Base-by-base conservation (phyloP, 2,113 vertebrate genomes). In the Fulmarus glacialis region DNA sequence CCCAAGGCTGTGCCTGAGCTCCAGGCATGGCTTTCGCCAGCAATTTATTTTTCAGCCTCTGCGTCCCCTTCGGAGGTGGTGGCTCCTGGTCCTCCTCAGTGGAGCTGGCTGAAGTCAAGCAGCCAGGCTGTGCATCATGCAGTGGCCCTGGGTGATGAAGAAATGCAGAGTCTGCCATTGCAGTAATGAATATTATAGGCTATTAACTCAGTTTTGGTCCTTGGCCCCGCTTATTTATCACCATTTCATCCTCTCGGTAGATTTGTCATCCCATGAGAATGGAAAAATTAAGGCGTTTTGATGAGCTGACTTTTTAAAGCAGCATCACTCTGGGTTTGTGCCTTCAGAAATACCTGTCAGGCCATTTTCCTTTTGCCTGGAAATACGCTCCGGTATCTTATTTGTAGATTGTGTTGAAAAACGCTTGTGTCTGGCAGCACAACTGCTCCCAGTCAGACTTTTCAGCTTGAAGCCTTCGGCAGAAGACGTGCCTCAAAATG, bases 381-480 rank as follows among this genome's bases (percentile, higher is more conserved):
- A 87, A 84, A 42, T 20, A 6, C 2, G 0, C 67, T 74, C 36
- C 0, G 0, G 6, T 82, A 16, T 70, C 53, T 50, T 66, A 38
- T 79, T 66, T 64, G 40, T 53, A 83, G 74, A 47, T 43, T 73
- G 32, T 47, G 75, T 47, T 71, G 15, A 53, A 64, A 56, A 90
- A 47, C 7, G 4, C 40, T 94, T 30, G 42, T 78, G 93, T 95
- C 95, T 95, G 77, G 94, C 94, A 58, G 88, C 34, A 27, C 63
- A 74, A 63, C 29, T 95, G 94, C 80, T 87, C 68, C 91, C 67
- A 83, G 86, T 62, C 94, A 89, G 63, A 81, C 58, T 92, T 74
- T 82, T 47, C 95, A 91, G 96, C 90, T 86, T 40, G 94, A 70
- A 96, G 77, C 86, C 86, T 86, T 81, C 82, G 42, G 68, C 64